Conservation (phyloP, 2,888 invertebrate genomes). For the Polydrusus tereticollis region DNA sequence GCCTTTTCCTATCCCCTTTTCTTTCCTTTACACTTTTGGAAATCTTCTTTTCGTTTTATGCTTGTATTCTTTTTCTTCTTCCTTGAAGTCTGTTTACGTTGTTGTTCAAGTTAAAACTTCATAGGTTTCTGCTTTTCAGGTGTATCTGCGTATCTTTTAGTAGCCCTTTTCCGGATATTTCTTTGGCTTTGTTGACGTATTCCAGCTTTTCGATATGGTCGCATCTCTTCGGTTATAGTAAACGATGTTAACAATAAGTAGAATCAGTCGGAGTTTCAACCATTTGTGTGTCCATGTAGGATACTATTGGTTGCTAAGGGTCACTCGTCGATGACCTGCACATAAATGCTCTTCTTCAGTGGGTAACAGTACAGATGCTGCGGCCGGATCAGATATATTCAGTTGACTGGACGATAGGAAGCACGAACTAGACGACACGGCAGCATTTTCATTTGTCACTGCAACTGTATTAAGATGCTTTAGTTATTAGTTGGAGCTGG, state of each 20-base stretch:
- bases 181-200: background rate
- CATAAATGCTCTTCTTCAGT: too few relatives aligned
- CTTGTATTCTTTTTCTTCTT: background rate
- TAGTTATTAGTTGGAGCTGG: too few relatives aligned
- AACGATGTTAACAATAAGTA: background rate
- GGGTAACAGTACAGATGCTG: too few relatives aligned
- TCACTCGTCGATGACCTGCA: too few relatives aligned
- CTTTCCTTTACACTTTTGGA: background rate
- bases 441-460: too few relatives aligned
- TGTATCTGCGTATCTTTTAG: background rate
- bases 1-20: background rate
- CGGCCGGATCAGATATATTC: too few relatives aligned
- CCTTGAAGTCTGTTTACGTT: background rate
- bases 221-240: background rate
- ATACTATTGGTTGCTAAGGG: too few relatives aligned
- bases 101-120: too few relatives aligned
- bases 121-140: background rate
- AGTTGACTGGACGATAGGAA: too few relatives aligned
- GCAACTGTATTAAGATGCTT: too few relatives aligned
- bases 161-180: background rate
- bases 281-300: too few relatives aligned
- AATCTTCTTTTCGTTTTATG: background rate
- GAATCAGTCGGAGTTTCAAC: background rate
- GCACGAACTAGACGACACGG: too few relatives aligned
- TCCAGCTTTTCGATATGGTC: background rate